Percentiles rank a stretch among this genome's conserved stretches.
Conservation (phyloP, 2,113 vertebrate genomes). For the Oplegnathus fasciatus region DNA sequence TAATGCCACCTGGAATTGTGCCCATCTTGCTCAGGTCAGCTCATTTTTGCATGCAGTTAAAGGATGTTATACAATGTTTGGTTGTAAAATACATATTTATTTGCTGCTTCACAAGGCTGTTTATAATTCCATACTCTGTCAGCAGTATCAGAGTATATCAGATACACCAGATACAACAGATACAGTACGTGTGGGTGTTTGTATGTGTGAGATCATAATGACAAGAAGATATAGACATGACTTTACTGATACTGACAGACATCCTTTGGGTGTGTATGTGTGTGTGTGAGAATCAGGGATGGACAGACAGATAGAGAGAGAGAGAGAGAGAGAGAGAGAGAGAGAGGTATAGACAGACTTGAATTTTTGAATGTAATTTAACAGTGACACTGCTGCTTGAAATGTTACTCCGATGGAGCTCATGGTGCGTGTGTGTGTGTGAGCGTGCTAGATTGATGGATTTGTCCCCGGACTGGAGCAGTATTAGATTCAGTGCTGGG, state of each 20-base stretch:
- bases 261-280: background rate
- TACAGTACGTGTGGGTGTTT: conserved; percentile 12
- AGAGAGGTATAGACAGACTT: background rate
- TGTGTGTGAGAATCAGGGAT: background rate
- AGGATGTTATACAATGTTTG: no score
- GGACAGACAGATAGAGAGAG: background rate
- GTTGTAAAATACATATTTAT: conserved; percentile 2
- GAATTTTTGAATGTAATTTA: background rate
- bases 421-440: conserved; percentile 1
- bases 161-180: background rate
- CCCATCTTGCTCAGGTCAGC: background rate
- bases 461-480: conserved; percentile 53
- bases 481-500: conserved; percentile 58
- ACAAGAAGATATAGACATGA: conserved; percentile 22
- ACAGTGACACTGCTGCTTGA: conserved; percentile 22
- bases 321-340: background rate
- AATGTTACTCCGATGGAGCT: conserved; percentile 17
- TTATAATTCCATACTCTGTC: conserved; percentile 1
- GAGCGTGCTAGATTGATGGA: conserved; percentile 47
- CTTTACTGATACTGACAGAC: conserved; percentile 35
- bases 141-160: conserved; percentile 1
- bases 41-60: background rate
- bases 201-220: conserved; percentile 16
- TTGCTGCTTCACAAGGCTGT: conserved; percentile 11
- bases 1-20: background rate